Evolutionary conservation across 2,888 invertebrate genomes (phyloP).

Genomic region (Chelonus formosanus): DNA sequence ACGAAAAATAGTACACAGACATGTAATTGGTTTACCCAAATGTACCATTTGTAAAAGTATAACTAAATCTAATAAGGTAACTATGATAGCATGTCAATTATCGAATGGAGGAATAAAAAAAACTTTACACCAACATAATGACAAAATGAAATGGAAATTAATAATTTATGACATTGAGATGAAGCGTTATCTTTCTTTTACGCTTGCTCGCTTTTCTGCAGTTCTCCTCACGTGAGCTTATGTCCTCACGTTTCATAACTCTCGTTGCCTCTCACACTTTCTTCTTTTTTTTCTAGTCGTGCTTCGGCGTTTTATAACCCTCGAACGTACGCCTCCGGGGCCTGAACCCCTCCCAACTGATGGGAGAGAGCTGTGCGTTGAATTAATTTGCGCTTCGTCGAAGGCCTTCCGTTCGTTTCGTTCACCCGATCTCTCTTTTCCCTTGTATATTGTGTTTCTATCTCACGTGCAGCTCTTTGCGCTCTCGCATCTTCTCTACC

Average conservation of each 20-base stretch:
- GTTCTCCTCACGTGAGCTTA: conserved; percentile 5
- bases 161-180: conserved; percentile 10
- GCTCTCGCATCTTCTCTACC: conserved; percentile 37
- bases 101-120: too few relatives aligned
- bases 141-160: conserved; percentile 10
- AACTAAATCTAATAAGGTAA: too few relatives aligned
- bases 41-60: too few relatives aligned
- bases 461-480: conserved; percentile 37
- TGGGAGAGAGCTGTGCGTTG: conserved; percentile 51
- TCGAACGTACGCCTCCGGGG: conserved; percentile 38
- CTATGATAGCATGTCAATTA: too few relatives aligned
- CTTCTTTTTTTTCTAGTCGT: conserved; percentile 9
- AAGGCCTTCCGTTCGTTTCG: conserved; percentile 51
- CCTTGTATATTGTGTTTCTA: conserved; percentile 29
- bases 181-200: conserved; percentile 21
- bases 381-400: conserved; percentile 62
- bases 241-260: conserved; percentile 24
- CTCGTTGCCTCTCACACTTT: conserved; percentile 8
- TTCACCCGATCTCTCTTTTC: conserved; percentile 36
- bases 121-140: neutral
- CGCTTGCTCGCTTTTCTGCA: conserved; percentile 22
- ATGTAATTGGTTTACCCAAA: too few relatives aligned
- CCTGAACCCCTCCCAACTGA: conserved; percentile 37
- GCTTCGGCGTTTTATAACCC: conserved; percentile 48
- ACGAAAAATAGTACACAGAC: too few relatives aligned